These are phyloP conservation scores for Brachirus orientalis DNA, from an alignment of 2,113 vertebrate genomes.

Conservation along the genomic window DNA sequence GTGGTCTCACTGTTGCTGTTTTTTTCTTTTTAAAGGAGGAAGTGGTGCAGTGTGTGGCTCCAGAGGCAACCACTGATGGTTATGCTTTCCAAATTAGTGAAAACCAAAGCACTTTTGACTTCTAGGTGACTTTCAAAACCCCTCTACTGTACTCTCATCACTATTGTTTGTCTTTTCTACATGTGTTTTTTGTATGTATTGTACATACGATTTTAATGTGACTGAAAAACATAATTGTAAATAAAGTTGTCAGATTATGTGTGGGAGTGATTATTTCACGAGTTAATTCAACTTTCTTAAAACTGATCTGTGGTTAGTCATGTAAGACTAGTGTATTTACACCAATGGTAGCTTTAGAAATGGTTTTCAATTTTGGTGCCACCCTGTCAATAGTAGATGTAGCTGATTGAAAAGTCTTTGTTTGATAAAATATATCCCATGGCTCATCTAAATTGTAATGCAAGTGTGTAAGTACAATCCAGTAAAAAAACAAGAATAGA, in stretches of 20 bases:
- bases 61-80: conserved; percentile 86
- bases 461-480: too few species aligned
- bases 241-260: conserved; percentile 69
- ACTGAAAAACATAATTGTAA: conserved; percentile 70
- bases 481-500: too few species aligned
- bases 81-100: conserved; percentile 90
- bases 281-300: too few species aligned
- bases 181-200: conserved; percentile 66
- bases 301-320: too few species aligned
- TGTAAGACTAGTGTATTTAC: neutral
- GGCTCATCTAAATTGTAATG: too few species aligned
- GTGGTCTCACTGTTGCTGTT: neutral
- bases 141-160: conserved; percentile 43
- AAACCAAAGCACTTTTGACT: conserved; percentile 87
- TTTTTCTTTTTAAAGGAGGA: conserved; percentile 81
- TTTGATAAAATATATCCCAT: too few species aligned
- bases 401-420: too few species aligned
- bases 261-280: neutral
- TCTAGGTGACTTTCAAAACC: conserved; percentile 71
- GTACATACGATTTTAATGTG: conserved; percentile 72
- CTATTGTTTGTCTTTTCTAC: conserved; percentile 56
- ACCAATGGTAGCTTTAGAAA: too few species aligned
- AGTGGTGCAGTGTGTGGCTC: conserved; percentile 87
- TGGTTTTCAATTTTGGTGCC: too few species aligned
- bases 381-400: too few species aligned